Conservation (phyloP, 2,113 vertebrate species). For the Oreochromis tanganicae region DNA sequence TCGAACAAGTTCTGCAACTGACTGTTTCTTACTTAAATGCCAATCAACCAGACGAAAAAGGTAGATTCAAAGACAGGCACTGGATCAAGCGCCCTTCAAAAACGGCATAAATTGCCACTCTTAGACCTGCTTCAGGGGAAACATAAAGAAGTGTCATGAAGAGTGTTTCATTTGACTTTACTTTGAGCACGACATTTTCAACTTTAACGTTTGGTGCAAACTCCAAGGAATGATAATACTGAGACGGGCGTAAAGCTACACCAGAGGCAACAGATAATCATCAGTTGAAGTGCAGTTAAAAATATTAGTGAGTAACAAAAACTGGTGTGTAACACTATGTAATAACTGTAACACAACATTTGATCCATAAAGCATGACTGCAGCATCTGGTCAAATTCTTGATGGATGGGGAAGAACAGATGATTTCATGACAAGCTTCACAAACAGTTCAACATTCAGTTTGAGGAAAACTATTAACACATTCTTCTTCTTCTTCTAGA, state of each 20-base stretch:
- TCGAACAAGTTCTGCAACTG: slow-evolving; percentile 9
- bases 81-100: background rate
- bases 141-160: background rate
- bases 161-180: background rate
- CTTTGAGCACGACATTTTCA: background rate
- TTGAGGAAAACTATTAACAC: background rate
- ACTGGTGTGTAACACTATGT: background rate
- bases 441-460: background rate
- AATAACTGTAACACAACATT: background rate
- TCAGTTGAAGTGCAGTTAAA: background rate
- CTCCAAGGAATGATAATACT: background rate
- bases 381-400: background rate
- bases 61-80: background rate
- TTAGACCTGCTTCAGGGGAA: background rate
- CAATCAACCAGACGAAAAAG: slow-evolving; percentile 30
- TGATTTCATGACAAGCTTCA: background rate
- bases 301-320: background rate
- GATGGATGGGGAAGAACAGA: background rate
- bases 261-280: background rate
- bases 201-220: background rate
- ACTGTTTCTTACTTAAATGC: slow-evolving; percentile 4
- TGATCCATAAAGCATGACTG: background rate
- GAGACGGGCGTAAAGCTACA: background rate
- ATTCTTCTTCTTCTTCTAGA: background rate
- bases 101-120: background rate